Conservation (phyloP, 2,888 invertebrate species). For the Drosophila merina region DNA sequence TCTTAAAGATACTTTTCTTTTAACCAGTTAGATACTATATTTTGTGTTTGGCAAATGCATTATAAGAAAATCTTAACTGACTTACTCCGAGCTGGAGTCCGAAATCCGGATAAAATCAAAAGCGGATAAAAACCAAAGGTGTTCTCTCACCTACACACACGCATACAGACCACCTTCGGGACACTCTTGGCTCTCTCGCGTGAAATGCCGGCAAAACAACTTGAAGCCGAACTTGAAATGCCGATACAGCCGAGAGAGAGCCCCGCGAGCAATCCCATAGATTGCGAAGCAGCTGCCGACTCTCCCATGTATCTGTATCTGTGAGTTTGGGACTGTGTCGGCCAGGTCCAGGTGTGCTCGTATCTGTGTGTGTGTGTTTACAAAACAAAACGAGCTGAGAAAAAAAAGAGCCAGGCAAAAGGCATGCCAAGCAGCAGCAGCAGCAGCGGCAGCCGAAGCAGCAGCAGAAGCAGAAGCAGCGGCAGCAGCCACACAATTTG, state of each 20-base stretch:
- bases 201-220: conserved; percentile 74
- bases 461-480: conserved; percentile 38
- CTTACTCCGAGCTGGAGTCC: conserved; percentile 16
- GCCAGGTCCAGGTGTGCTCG: conserved; percentile 52
- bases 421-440: conserved; percentile 69
- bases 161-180: conserved; percentile 16
- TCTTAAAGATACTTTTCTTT: neutral
- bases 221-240: conserved; percentile 73
- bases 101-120: conserved; percentile 43
- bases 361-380: conserved; percentile 67
- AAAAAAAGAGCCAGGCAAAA: conserved; percentile 62
- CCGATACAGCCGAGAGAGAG: conserved; percentile 66
- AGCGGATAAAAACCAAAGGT: conserved; percentile 27
- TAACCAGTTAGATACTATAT: neutral
- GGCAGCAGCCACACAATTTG: conserved; percentile 61
- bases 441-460: conserved; percentile 23
- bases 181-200: conserved; percentile 21
- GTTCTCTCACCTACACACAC: conserved; percentile 15
- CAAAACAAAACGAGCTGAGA: conserved; percentile 68
- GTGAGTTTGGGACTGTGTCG: conserved; percentile 36
- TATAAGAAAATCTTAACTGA: conserved; percentile 25
- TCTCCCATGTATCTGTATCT: conserved; percentile 38
- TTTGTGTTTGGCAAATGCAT: neutral
- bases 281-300: conserved; percentile 65
- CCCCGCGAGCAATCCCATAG: conserved; percentile 41